phyloP scores from a whole-genome alignment of 2,797 vertebrate genomes.

The Emys orbicularis region DNA sequence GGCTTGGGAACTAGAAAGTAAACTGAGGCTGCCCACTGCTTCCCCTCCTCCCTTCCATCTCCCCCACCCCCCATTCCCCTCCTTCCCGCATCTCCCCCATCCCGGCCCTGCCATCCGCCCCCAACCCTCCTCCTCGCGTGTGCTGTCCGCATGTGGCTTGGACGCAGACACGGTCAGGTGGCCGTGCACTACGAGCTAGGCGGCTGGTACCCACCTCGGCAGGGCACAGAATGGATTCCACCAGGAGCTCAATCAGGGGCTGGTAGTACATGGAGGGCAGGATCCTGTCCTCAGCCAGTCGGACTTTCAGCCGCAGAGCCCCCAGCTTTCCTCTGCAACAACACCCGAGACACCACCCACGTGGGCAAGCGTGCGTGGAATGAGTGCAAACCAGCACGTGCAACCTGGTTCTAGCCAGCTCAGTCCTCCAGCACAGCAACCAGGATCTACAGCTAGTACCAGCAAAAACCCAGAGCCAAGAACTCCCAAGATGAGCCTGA shows the following conservation, averaged over 20 bases:
- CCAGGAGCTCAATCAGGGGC: constrained; percentile 89
- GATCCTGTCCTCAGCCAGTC: constrained; percentile 88
- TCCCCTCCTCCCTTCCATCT: not conserved
- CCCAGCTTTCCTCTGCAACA: constrained; percentile 87
- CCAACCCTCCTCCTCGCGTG: too few relatives aligned
- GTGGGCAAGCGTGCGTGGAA: too few relatives aligned
- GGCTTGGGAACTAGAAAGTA: too few relatives aligned
- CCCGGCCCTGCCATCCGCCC: not conserved
- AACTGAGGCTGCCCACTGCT: too few relatives aligned
- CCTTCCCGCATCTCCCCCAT: not conserved
- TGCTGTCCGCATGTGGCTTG: not conserved
- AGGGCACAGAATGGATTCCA: constrained; percentile 86
- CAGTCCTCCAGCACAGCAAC: not conserved
- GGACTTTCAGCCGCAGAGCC: constrained; percentile 89
- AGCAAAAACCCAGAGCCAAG: not conserved
- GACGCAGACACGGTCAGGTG: not conserved
- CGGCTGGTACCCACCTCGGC: constrained; percentile 81
- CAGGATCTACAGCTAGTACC: not conserved
- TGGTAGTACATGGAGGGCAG: constrained; percentile 88
- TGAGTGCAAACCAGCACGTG: rapidly evolving
- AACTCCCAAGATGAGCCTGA: not conserved
- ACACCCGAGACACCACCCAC: not conserved
- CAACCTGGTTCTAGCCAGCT: not conserved
- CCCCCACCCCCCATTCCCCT: not conserved
- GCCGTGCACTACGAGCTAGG: too few relatives aligned